phyloP scores from a whole-genome alignment of 2,113 vertebrate species.

The Scomber scombrus region DNA sequence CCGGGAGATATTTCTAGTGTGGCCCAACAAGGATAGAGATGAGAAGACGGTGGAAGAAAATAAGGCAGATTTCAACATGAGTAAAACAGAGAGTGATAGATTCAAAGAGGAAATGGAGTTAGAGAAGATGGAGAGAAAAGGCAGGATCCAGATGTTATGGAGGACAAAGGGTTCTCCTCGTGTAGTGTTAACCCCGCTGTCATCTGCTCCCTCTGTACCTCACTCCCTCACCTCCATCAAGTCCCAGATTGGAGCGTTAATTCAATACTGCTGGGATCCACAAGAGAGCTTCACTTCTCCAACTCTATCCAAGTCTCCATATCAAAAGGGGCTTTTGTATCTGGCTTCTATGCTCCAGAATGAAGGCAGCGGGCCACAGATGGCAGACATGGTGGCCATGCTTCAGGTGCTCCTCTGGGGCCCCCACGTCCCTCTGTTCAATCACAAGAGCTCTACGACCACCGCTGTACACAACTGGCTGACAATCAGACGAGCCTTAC shows the following conservation, averaged over 20 bases:
- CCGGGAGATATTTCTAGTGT: slow-evolving; percentile 81
- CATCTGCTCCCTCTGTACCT: slow-evolving; percentile 22
- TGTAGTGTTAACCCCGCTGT: slow-evolving; percentile 80
- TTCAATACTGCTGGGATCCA: slow-evolving; percentile 78
- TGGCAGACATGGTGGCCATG: slow-evolving; percentile 63
- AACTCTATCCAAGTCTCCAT: slow-evolving; percentile 66
- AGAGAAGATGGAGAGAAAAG: not conserved
- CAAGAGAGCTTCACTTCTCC: slow-evolving; percentile 39
- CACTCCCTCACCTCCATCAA: slow-evolving; percentile 70
- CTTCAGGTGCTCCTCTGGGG: slow-evolving; percentile 91
- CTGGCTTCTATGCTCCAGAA: slow-evolving; percentile 79
- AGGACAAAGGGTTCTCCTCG: slow-evolving; percentile 71
- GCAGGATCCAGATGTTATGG: slow-evolving; percentile 62
- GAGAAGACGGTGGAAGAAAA: no score
- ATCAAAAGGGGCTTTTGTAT: slow-evolving; percentile 66
- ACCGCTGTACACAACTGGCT: slow-evolving; percentile 64
- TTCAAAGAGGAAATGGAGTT: no score
- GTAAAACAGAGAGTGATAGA: no score
- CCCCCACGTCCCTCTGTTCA: slow-evolving; percentile 75
- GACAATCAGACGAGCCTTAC: slow-evolving; percentile 80
- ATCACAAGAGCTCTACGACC: slow-evolving; percentile 1
- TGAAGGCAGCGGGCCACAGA: slow-evolving; percentile 32
- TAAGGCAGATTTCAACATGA: not conserved
- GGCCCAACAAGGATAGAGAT: slow-evolving; percentile 24
- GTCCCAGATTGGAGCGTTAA: slow-evolving; percentile 75